These are phyloP conservation scores for Nibea coibor DNA, from an alignment of 2,113 vertebrate genomes.

Conservation along the genomic window DNA sequence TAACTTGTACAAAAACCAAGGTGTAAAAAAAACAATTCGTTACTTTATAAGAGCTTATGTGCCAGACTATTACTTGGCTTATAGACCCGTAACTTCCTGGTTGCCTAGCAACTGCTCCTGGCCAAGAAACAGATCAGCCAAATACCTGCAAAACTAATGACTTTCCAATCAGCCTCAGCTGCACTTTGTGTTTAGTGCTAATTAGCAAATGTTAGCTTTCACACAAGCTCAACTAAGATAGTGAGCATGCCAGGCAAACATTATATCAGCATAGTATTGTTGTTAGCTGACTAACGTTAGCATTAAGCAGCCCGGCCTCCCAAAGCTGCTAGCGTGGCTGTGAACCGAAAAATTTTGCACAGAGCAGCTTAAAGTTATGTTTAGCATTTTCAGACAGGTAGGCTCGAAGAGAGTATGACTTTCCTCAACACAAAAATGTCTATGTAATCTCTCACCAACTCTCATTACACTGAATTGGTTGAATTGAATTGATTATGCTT, in stretches of 20 bases:
- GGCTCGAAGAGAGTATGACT: background rate
- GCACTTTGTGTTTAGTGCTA: background rate
- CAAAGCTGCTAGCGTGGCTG: background rate
- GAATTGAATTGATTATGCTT: constrained; percentile 27
- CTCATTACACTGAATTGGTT: background rate
- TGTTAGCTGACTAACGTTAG: background rate
- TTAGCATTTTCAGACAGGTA: background rate
- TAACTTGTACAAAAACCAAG: background rate
- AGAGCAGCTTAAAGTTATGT: background rate
- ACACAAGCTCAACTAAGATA: background rate
- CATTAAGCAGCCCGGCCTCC: background rate
- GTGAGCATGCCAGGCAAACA: background rate
- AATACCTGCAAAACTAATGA: background rate
- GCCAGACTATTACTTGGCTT: background rate
- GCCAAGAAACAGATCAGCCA: background rate
- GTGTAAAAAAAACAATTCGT: background rate
- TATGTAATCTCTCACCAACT: background rate
- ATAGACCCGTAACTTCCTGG: background rate
- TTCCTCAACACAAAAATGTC: background rate
- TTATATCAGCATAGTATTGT: background rate
- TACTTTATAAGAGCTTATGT: background rate
- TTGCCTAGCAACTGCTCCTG: constrained; percentile 17
- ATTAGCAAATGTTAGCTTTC: background rate
- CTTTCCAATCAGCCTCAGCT: background rate
- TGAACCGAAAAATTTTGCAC: too few relatives aligned